phyloP scores from a whole-genome alignment of 2,888 invertebrate genomes.

The Tanypteryx hageni region DNA sequence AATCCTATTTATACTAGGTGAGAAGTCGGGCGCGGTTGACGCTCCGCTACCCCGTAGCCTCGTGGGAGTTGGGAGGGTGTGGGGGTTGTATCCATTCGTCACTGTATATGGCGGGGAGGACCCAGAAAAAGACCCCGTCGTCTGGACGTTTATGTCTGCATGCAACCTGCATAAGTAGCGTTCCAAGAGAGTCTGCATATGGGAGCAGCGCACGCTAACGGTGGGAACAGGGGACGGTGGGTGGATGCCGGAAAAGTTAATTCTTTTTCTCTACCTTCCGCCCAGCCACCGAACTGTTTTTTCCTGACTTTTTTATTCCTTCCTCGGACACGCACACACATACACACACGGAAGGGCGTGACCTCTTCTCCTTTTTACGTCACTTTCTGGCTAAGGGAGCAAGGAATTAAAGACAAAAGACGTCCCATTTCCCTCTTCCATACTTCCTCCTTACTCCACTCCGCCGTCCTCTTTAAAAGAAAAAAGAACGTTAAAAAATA shows the following conservation, averaged over 20 bases:
- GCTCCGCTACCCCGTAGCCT: not conserved
- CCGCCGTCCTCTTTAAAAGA: not conserved
- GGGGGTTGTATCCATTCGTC: not conserved
- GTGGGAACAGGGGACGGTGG: not conserved
- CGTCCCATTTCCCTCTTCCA: not conserved
- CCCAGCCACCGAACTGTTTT: not conserved
- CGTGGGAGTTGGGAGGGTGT: not conserved
- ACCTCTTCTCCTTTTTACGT: not conserved
- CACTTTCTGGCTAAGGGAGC: not conserved
- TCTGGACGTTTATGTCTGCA: constrained; percentile 3
- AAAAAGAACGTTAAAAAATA: constrained; percentile 14
- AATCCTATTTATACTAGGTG: constrained; percentile 6
- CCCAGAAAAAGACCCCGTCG: not conserved
- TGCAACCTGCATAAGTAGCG: constrained; percentile 50
- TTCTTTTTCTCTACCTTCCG: constrained; percentile 1
- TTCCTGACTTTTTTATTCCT: not conserved
- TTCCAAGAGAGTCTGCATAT: constrained; percentile 19
- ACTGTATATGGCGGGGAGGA: not conserved
- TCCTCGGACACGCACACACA: not conserved
- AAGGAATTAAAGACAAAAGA: not conserved
- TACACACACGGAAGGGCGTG: not conserved
- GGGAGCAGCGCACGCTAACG: constrained; percentile 29
- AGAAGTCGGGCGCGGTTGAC: not conserved
- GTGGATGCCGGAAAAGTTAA: not conserved
- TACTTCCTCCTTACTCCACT: not conserved